phyloP scores from a whole-genome alignment of 2,113 vertebrate species.

The Naja naja region DNA sequence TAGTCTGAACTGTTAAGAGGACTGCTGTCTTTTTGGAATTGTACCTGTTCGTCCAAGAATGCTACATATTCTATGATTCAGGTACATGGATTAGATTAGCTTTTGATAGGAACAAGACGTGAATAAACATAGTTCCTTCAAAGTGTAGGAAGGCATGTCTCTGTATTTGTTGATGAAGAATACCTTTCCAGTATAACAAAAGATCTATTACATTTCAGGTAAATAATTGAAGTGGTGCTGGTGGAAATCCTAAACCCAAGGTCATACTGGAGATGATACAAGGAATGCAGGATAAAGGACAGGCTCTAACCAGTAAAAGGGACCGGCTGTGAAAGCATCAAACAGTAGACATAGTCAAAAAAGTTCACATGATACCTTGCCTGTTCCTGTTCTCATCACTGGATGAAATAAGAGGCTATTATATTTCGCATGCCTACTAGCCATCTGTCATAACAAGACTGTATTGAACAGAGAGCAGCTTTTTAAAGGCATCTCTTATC shows the following conservation, averaged over 20 bases:
- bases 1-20: neutral
- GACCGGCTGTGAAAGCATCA: neutral
- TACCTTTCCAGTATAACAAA: neutral
- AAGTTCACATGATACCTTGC: constrained; percentile 4
- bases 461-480: neutral
- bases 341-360: constrained; percentile 2
- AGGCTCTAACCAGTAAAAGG: constrained; percentile 3
- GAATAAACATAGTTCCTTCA: neutral
- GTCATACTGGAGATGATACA: neutral
- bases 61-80: neutral
- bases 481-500: neutral
- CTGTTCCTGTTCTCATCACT: constrained; percentile 15
- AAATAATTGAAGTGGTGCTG: constrained; percentile 28
- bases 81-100: neutral
- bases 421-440: constrained; percentile 10
- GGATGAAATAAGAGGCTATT: constrained; percentile 17
- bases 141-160: neutral
- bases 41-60: neutral
- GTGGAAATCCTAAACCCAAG: constrained; percentile 30
- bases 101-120: neutral
- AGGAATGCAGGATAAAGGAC: neutral
- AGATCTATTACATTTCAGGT: constrained; percentile 7
- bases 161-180: neutral
- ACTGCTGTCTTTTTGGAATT: neutral
- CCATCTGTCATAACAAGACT: neutral